These are phyloP conservation scores for Cyphomyrus plagiostoma DNA, from an alignment of 2,113 vertebrate genomes.

Conservation along the genomic window DNA sequence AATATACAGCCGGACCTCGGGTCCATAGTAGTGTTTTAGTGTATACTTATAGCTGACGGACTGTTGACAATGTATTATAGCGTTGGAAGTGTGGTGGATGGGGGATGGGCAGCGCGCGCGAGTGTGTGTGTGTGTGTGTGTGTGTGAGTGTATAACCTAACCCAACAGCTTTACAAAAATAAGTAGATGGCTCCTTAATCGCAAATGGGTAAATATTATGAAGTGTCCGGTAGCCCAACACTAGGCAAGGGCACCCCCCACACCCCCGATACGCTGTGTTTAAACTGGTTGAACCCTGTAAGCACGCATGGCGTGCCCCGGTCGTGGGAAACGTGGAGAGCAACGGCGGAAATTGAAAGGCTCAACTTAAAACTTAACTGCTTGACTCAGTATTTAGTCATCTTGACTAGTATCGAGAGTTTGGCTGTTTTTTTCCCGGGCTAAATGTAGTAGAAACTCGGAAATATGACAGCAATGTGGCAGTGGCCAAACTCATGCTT, in stretches of 20 bases:
- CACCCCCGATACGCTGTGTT: background rate
- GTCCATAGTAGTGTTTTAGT: background rate
- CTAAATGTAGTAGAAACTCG: background rate
- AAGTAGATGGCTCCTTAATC: background rate
- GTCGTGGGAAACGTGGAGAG: background rate
- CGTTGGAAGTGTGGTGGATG: background rate
- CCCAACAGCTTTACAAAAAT: background rate
- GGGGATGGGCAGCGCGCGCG: slow-evolving; percentile 18
- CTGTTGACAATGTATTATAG: background rate
- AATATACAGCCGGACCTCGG: background rate
- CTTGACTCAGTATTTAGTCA: background rate
- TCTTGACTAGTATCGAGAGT: background rate
- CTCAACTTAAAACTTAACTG: background rate
- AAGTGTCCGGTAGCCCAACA: background rate
- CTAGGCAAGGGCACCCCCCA: background rate
- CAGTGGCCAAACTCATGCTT: background rate
- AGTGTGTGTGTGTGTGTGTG: background rate
- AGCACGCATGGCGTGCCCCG: background rate
- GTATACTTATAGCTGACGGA: background rate
- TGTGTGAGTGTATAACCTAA: background rate
- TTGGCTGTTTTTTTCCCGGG: background rate
- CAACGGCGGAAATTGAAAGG: background rate
- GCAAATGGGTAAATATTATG: background rate
- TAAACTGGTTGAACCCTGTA: background rate
- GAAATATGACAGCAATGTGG: slow-evolving; percentile 15